These are phyloP conservation scores for Microcebus murinus DNA, from an alignment of 2,113 vertebrate species.

Conservation along the genomic window DNA sequence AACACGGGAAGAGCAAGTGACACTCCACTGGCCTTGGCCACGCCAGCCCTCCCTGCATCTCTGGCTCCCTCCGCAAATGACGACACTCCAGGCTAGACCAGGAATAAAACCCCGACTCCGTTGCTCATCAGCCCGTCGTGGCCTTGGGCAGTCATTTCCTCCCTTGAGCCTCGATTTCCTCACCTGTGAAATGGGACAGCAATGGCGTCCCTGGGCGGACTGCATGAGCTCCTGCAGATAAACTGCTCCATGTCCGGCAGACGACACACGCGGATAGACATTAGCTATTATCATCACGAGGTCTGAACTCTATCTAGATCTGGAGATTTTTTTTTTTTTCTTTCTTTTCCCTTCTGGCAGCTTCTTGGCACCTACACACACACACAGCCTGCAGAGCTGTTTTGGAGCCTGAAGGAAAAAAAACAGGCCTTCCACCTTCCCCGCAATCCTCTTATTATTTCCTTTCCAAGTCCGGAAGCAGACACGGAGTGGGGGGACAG, in stretches of 20 bases:
- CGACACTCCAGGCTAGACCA: neutral
- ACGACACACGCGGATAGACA: fast-evolving
- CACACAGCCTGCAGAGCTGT: neutral
- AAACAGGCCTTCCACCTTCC: constrained; percentile 39
- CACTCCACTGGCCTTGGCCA: neutral
- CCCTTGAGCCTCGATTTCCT: fast-evolving
- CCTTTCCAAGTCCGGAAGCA: neutral
- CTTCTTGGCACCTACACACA: constrained; percentile 43
- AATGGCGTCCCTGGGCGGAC: fast-evolving
- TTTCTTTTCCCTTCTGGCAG: constrained; percentile 50
- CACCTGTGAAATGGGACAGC: neutral
- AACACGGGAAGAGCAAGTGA: fast-evolving
- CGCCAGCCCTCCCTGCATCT: neutral
- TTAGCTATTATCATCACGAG: fast-evolving
- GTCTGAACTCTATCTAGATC: neutral
- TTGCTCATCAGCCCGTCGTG: neutral
- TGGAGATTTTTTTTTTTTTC: neutral
- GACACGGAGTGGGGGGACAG: fast-evolving
- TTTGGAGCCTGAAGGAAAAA: constrained; percentile 27
- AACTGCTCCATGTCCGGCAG: fast-evolving
- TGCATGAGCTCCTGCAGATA: fast-evolving
- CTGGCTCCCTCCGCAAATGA: neutral
- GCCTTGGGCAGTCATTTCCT: no score
- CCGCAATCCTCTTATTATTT: constrained; percentile 27
- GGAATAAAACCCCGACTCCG: neutral